Percentiles rank a stretch among this genome's conserved stretches.
phyloP scores from a whole-genome alignment of 53 echinoderm and acorn worm species.

The Glandiceps talaboti region DNA sequence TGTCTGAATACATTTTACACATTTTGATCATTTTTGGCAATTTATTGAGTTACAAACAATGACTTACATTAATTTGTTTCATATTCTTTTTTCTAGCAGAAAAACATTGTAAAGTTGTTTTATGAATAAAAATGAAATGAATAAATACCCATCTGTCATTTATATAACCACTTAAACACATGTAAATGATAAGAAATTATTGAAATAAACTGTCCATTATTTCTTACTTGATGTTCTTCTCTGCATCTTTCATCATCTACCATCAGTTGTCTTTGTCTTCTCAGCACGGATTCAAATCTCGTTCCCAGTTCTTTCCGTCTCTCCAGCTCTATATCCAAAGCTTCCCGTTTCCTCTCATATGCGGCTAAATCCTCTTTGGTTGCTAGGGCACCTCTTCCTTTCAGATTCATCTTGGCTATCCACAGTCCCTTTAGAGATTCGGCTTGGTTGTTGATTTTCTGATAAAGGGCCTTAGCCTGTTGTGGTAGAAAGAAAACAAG shows the following conservation, averaged over 20 bases:
- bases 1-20: too few species aligned
- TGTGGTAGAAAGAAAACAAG: too few species aligned
- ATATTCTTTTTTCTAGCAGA: too few species aligned
- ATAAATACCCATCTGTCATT: too few species aligned
- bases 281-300: constrained; percentile 73
- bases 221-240: constrained; percentile 95
- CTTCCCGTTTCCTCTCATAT: constrained; percentile 70
- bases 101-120: too few species aligned
- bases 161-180: too few species aligned
- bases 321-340: constrained; percentile 87
- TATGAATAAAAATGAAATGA: too few species aligned
- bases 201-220: too few species aligned
- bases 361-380: constrained; percentile 74
- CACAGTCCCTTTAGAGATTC: constrained; percentile 96
- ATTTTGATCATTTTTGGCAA: too few species aligned
- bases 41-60: too few species aligned
- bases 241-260: constrained; percentile 60
- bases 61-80: too few species aligned
- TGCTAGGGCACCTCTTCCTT: constrained; percentile 77
- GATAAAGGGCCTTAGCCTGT: constrained; percentile 87
- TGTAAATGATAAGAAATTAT: too few species aligned
- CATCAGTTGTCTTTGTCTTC: constrained; percentile 67
- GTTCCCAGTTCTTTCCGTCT: constrained; percentile 77
- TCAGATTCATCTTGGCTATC: constrained; percentile 94
- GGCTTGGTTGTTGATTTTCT: constrained; percentile 75